Evolutionary conservation across 2,888 invertebrate species (phyloP).

Genomic region (Axea sp.): DNA sequence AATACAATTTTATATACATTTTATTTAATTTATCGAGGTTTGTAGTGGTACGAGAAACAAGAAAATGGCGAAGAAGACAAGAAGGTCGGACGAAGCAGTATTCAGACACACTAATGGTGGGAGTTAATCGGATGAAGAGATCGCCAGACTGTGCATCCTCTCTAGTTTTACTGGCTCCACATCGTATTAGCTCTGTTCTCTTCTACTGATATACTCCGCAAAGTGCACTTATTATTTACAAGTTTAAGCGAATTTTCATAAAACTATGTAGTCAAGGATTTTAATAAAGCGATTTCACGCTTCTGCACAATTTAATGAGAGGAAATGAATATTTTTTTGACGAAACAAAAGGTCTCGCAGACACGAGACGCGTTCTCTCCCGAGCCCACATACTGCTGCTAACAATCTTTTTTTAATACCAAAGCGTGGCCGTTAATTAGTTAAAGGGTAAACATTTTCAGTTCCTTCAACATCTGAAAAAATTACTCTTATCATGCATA

Average conservation of each 20-base stretch:
- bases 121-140: constrained; percentile 74
- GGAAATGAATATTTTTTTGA: constrained; percentile 60
- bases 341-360: constrained; percentile 51
- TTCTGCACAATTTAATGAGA: constrained; percentile 54
- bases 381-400: constrained; percentile 1
- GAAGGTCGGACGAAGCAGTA: constrained; percentile 60
- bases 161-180: constrained; percentile 58
- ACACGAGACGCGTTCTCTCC: constrained; percentile 20
- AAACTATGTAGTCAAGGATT: constrained; percentile 49
- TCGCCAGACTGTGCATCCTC: constrained; percentile 74
- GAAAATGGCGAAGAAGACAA: constrained; percentile 58
- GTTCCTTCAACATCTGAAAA: too few species aligned
- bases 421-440: neutral
- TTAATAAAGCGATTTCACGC: constrained; percentile 62
- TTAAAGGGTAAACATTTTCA: too few species aligned
- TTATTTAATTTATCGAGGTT: constrained; percentile 10
- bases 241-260: constrained; percentile 59
- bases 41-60: constrained; percentile 27
- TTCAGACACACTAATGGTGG: constrained; percentile 64
- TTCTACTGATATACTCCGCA: constrained; percentile 37
- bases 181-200: constrained; percentile 40
- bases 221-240: constrained; percentile 50
- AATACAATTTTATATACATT: neutral
- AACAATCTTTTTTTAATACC: neutral
- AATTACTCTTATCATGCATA: too few species aligned